Evolutionary conservation across 2,888 invertebrate genomes (phyloP).

Genomic region (Sialis lutaria): DNA sequence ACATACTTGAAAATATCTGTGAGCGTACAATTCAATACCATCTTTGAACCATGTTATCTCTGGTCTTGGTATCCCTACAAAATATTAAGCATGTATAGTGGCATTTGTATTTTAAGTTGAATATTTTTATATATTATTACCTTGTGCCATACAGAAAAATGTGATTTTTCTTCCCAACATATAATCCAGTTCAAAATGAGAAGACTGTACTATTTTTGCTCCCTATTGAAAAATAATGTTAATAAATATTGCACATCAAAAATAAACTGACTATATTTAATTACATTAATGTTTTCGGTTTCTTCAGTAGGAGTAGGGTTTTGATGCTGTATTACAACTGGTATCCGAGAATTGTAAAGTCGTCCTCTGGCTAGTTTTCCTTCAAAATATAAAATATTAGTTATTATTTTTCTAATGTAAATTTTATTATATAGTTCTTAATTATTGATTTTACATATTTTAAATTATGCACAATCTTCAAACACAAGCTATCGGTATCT

Average conservation of each 20-base stretch:
- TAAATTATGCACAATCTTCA: too few relatives aligned
- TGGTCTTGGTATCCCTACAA: constrained; percentile 42
- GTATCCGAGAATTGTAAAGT: constrained; percentile 31
- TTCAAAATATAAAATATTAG: constrained; percentile 2
- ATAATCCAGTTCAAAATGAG: constrained; percentile 55
- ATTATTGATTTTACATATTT: too few relatives aligned
- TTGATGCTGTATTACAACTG: constrained; percentile 29
- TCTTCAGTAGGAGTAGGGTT: constrained; percentile 2
- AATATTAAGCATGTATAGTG: not conserved
- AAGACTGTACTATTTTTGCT: constrained; percentile 49
- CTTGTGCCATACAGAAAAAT: constrained; percentile 56
- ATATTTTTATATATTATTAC: constrained; percentile 12
- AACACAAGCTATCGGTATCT: too few relatives aligned
- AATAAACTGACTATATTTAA: too few relatives aligned
- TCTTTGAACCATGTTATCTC: constrained; percentile 66
- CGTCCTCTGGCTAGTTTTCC: constrained; percentile 25
- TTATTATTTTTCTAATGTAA: not conserved
- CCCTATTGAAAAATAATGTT: constrained; percentile 28
- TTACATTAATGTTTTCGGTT: too few relatives aligned
- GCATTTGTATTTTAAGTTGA: not conserved
- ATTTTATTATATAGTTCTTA: not conserved
- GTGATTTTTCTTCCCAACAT: constrained; percentile 59
- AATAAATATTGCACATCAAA: too few relatives aligned
- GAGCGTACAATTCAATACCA: constrained; percentile 54
- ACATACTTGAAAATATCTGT: constrained; percentile 46